Percentiles rank a stretch among this genome's conserved stretches.
These are phyloP conservation scores for Laticauda colubrina DNA, from an alignment of 2,113 vertebrate species.

Conservation along the genomic window DNA sequence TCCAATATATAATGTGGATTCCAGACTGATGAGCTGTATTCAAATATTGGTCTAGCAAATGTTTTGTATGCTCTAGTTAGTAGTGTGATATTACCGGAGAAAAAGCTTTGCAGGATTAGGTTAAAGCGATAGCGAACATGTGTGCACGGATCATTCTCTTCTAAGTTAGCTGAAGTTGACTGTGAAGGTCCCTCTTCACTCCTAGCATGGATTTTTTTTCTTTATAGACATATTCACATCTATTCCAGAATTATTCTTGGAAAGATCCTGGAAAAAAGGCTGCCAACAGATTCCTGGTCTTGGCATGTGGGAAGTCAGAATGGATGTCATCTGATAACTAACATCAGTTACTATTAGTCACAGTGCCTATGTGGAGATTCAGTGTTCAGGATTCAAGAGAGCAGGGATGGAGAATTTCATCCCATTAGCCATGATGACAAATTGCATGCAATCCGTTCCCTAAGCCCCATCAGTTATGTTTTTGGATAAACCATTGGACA, in stretches of 20 bases:
- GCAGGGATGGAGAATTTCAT: background rate
- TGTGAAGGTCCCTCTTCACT: background rate
- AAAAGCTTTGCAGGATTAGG: no score
- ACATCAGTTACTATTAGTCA: background rate
- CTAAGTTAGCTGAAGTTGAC: background rate
- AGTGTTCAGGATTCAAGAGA: background rate
- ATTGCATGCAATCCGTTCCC: background rate
- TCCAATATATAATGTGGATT: no score
- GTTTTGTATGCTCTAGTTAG: no score
- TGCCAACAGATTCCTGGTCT: background rate
- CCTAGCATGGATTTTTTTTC: background rate
- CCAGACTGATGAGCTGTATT: no score
- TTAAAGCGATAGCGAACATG: background rate
- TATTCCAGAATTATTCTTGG: background rate
- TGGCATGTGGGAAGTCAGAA: background rate
- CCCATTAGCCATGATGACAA: background rate
- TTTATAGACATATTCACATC: background rate
- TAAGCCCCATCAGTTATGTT: background rate
- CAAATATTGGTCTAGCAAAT: no score
- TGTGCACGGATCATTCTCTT: background rate
- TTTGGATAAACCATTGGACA: background rate
- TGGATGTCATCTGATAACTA: background rate
- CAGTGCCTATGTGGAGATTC: background rate
- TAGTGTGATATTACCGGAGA: no score
- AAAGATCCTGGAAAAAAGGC: no score